Conservation (phyloP, 1,140 invertebrate species). For the Spodoptera litura region DNA sequence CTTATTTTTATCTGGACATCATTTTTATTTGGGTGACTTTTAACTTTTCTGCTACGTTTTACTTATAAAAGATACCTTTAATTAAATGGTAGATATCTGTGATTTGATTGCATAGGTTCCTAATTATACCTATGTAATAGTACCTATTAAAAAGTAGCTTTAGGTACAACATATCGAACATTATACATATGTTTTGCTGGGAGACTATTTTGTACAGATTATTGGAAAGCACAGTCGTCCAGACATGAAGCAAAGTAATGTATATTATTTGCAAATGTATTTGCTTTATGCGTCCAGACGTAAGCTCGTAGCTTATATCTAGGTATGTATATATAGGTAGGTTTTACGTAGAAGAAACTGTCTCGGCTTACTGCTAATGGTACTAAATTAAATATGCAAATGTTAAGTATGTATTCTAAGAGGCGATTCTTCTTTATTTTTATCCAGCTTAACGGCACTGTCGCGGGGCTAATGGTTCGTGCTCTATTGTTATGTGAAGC, state of each 20-base stretch:
- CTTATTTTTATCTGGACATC: constrained; percentile 36
- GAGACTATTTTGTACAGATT: too few relatives aligned
- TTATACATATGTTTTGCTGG: too few relatives aligned
- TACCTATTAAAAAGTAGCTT: background rate
- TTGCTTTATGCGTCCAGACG: too few relatives aligned
- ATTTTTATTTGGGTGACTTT: constrained; percentile 22
- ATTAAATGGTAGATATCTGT: too few relatives aligned
- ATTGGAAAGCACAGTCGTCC: too few relatives aligned
- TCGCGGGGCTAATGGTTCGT: constrained; percentile 72
- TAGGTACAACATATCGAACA: too few relatives aligned
- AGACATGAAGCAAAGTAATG: too few relatives aligned
- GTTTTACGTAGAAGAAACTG: background rate
- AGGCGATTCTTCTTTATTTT: constrained; percentile 60
- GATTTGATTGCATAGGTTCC: background rate
- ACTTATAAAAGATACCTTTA: constrained; percentile 86
- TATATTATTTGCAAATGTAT: too few relatives aligned
- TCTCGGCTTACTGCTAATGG: background rate
- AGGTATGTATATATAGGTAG: background rate
- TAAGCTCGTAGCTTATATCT: background rate
- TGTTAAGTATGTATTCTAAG: constrained; percentile 61
- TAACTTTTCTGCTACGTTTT: background rate
- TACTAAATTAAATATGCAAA: constrained; percentile 68
- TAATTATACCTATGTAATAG: too few relatives aligned
- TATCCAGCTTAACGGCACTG: constrained; percentile 60
- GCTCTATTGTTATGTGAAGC: constrained; percentile 66